Base-by-base conservation (phyloP, 1,140 invertebrate genomes). In the Pseudomyrmex dendroicus region DNA sequence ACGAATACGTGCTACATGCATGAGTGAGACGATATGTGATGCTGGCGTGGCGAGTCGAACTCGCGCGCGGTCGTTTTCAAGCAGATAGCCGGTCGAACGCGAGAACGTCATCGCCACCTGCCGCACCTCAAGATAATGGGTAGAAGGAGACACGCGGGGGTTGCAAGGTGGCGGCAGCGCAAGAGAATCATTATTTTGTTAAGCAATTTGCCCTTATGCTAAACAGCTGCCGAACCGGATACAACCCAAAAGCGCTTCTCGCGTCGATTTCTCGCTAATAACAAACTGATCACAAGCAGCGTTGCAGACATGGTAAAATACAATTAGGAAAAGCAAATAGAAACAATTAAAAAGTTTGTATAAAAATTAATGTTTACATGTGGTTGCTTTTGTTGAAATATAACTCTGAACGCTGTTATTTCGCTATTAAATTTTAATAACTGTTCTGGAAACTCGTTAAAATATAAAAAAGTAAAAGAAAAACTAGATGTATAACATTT, bases 131-230 rank as follows among this genome's bases (percentile, higher is more conserved):
- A 35, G 74, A 78, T 80, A 84, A 82, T 84, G 83, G 59, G 13
- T 63, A 64, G 56, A 63, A 48, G 72, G 35, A 83, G 67, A 52
- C 73, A 50, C 74, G 70, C 50, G 52, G 15, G 80, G 61, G 83
- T 22, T 64, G 63, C 46, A 62, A 66, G 44, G 15, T 25, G 66
- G 52, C n/a, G 50, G 54, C 54, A 44, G 74, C 44, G 56, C 66
- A 52, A 66, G 54, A 73, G 83, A 86, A 86, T 88, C 73, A 89
- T 86, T 89, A 90, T 89, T 86, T 85, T 86, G 78, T 86, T 85
- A 84, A 86, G 89, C 88, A 90, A 90, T 89, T 90, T 89, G 82
- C 86, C 78, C 77, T 90, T 83, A 89, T 89, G 86, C 88, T 90
- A 90, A 90, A 86, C 89, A 90, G 88, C 88, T 90, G 89, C 86